A percentile compares a stretch with the other conserved stretches of the same genome.
These are phyloP conservation scores for Lichenostomus cassidix DNA, from an alignment of 2,113 vertebrate species.

Conservation along the genomic window DNA sequence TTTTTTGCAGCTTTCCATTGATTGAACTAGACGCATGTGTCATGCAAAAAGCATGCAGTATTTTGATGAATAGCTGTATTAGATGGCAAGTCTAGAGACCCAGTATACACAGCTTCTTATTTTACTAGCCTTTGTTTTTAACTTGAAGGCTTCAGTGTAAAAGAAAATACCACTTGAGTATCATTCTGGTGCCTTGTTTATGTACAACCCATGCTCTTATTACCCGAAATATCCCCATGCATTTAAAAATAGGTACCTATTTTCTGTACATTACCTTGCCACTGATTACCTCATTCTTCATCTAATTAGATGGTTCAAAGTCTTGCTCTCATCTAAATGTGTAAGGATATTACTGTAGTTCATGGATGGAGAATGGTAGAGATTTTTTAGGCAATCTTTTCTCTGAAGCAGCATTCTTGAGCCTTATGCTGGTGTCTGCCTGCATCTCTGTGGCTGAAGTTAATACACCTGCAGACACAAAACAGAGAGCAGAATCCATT, in stretches of 20 bases:
- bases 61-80: conserved; percentile 75
- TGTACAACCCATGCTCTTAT: neutral
- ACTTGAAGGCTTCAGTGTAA: neutral
- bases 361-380: neutral
- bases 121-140: conserved; percentile 4
- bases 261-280: neutral
- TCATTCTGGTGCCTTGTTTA: neutral
- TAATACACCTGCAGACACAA: neutral
- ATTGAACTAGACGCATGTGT: conserved; percentile 25
- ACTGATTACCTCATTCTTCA: neutral
- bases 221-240: neutral
- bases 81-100: conserved; percentile 57
- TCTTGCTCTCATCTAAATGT: neutral
- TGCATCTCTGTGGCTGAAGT: neutral
- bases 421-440: neutral
- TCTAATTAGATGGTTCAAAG: neutral
- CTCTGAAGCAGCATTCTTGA: neutral
- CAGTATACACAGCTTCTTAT: conserved; percentile 3
- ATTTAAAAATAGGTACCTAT: neutral
- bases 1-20: conserved; percentile 53
- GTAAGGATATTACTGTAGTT: neutral
- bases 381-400: neutral
- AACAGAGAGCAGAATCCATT: neutral
- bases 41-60: conserved; percentile 34
- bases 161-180: neutral